Evolutionary conservation across 1,140 invertebrate species (phyloP).

Genomic region (Trichonephila clavipes): DNA sequence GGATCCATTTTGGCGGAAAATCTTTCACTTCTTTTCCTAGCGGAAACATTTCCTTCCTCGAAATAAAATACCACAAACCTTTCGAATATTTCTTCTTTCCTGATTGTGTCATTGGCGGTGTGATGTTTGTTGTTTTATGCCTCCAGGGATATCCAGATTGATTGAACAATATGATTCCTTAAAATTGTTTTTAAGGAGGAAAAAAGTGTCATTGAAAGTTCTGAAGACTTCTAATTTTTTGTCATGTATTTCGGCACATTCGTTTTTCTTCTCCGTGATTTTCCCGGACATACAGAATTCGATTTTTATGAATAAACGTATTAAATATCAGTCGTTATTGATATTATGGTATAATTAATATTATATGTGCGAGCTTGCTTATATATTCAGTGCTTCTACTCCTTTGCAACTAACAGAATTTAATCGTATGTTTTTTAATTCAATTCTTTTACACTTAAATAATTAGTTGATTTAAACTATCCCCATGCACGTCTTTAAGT

Average conservation of each 20-base stretch:
- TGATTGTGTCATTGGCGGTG: neutral
- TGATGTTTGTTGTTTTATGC: neutral
- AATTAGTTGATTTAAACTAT: no score
- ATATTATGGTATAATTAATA: no score
- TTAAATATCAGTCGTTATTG: no score
- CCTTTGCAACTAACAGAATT: no score
- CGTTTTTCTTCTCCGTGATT: neutral
- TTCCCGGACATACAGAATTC: neutral
- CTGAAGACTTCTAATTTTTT: neutral
- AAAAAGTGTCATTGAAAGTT: neutral
- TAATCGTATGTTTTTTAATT: no score
- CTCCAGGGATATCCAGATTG: neutral
- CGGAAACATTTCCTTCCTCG: neutral
- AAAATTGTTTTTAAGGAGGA: neutral
- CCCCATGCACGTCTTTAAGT: no score
- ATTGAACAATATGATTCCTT: neutral
- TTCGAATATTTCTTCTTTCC: neutral
- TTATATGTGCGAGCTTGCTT: no score
- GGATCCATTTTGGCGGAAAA: neutral
- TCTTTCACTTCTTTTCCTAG: neutral
- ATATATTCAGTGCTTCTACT: no score
- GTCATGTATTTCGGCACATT: neutral
- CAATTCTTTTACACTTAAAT: no score
- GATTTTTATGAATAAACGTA: no score
- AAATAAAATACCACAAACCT: neutral